Percentiles rank a stretch among this genome's conserved stretches.
These are phyloP conservation scores for Polypterus bichir DNA, from an alignment of 2,113 vertebrate species.

Conservation along the genomic window DNA sequence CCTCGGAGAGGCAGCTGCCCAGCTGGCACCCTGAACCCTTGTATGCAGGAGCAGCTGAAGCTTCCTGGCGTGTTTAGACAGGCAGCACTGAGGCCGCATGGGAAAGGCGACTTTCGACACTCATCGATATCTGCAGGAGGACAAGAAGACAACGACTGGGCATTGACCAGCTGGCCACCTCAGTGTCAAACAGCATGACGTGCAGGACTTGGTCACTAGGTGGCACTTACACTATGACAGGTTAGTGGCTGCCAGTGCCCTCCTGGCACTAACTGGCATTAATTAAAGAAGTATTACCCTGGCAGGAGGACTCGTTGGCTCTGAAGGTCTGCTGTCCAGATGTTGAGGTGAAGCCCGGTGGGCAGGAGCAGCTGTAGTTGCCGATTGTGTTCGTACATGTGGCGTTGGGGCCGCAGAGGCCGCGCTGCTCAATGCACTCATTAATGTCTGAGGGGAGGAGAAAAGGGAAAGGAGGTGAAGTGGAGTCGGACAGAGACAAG, in stretches of 20 bases:
- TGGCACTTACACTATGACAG: too few relatives aligned
- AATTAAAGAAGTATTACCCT: too few relatives aligned
- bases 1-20: too few relatives aligned
- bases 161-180: too few relatives aligned
- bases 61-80: not conserved
- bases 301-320: fast-evolving
- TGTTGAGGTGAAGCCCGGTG: constrained; percentile 23
- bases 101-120: not conserved
- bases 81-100: not conserved
- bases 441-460: constrained; percentile 28
- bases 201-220: too few relatives aligned
- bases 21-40: not conserved
- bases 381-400: fast-evolving
- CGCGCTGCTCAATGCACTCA: not conserved
- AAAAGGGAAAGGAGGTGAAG: not conserved
- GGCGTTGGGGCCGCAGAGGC: constrained; percentile 27
- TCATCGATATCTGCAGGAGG: not conserved
- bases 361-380: constrained; percentile 29
- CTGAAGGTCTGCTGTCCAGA: fast-evolving
- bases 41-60: not conserved
- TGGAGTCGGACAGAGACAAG: not conserved
- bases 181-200: too few relatives aligned
- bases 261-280: too few relatives aligned
- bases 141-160: too few relatives aligned
- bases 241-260: too few relatives aligned